These are phyloP conservation scores for Drosophila arawakana DNA, from an alignment of 1,140 invertebrate genomes.

Conservation along the genomic window DNA sequence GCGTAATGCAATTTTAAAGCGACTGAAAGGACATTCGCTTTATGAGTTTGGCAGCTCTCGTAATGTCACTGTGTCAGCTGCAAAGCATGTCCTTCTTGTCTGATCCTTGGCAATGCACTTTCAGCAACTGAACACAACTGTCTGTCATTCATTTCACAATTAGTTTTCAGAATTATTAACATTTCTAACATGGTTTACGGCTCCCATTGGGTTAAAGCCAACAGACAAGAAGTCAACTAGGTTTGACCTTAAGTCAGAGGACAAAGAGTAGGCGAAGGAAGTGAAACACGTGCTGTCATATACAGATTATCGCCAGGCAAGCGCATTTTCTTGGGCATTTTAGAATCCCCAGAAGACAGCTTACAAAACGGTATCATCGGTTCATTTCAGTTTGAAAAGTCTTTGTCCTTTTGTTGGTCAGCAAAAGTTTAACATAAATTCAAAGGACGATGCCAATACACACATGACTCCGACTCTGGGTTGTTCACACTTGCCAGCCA, in stretches of 20 bases:
- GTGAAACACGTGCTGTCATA: conserved; percentile 49
- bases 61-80: conserved; percentile 54
- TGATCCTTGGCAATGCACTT: conserved; percentile 24
- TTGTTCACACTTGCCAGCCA: conserved; percentile 78
- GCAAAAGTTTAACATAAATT: conserved; percentile 78
- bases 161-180: conserved; percentile 53
- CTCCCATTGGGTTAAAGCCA: conserved; percentile 6
- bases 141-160: conserved; percentile 47
- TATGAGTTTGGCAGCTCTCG: conserved; percentile 45
- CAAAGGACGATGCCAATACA: conserved; percentile 49
- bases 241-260: conserved; percentile 9
- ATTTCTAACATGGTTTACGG: conserved; percentile 24
- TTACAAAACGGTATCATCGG: conserved; percentile 56
- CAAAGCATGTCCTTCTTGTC: conserved; percentile 8
- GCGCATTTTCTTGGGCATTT: conserved; percentile 50
- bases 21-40: conserved; percentile 37
- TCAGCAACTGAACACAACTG: neutral
- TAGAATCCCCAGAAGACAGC: conserved; percentile 60
- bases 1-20: conserved; percentile 71
- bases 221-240: conserved; percentile 32
- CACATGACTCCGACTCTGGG: conserved; percentile 24
- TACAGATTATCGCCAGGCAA: conserved; percentile 60
- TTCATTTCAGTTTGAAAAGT: conserved; percentile 39
- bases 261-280: neutral
- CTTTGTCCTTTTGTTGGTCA: conserved; percentile 57